Evolutionary conservation across 92 coral and sea anemone genomes (phyloP).

Genomic region (Hydrozoanthus gracilis): DNA sequence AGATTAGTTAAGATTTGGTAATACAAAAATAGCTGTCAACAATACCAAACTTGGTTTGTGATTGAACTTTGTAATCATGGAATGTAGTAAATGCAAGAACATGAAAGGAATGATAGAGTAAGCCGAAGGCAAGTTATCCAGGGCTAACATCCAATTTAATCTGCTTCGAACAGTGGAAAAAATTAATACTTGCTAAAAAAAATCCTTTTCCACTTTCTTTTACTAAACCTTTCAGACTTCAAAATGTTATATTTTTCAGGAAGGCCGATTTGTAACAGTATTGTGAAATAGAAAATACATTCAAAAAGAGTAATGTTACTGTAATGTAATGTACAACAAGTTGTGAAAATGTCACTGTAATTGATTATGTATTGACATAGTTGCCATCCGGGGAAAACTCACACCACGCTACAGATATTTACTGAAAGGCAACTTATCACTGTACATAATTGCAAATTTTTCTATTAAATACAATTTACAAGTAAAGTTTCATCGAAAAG

Average conservation of each 20-base stretch:
- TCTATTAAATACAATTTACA: constrained; percentile 37
- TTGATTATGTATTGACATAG: background rate
- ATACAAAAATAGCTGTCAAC: constrained; percentile 31
- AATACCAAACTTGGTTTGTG: too few relatives aligned
- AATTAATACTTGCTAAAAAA: too few relatives aligned
- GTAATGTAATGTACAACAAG: background rate
- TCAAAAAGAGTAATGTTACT: background rate
- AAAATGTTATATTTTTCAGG: too few relatives aligned
- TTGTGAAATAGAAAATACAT: background rate
- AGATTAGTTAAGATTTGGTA: background rate
- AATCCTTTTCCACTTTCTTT: too few relatives aligned
- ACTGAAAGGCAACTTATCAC: background rate
- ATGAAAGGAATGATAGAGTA: too few relatives aligned
- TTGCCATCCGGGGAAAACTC: background rate
- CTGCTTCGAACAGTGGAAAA: too few relatives aligned
- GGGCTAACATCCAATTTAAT: too few relatives aligned
- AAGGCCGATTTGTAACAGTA: background rate
- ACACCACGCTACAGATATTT: background rate
- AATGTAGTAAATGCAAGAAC: too few relatives aligned
- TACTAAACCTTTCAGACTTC: too few relatives aligned
- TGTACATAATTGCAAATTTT: background rate
- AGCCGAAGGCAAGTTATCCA: too few relatives aligned
- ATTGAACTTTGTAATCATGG: too few relatives aligned
- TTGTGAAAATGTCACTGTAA: too few relatives aligned
- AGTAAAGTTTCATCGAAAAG: background rate